Evolutionary conservation across 2,113 vertebrate genomes (phyloP).

Genomic region (Grus americana): DNA sequence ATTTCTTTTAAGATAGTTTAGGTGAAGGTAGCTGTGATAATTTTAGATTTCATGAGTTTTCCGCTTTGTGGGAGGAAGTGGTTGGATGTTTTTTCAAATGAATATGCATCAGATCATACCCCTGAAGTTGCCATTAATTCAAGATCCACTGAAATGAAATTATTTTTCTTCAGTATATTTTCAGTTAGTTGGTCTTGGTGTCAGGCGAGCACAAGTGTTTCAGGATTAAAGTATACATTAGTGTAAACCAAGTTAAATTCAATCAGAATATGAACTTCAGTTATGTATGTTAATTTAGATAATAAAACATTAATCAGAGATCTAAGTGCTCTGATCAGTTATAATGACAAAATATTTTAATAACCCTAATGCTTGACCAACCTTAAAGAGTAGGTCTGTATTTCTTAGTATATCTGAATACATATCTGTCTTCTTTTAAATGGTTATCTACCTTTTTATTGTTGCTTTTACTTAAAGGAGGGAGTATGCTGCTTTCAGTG

Average conservation of each 20-base stretch:
- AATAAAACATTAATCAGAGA: constrained; percentile 37
- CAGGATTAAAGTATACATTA: background rate
- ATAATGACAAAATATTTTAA: constrained; percentile 38
- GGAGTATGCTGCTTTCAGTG: background rate
- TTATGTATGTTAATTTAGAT: constrained; percentile 13
- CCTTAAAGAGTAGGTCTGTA: background rate
- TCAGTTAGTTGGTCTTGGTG: constrained; percentile 31
- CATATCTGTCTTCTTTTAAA: background rate
- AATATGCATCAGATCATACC: constrained; percentile 14
- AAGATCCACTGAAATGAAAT: constrained; percentile 33
- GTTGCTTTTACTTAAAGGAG: background rate
- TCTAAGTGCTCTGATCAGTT: constrained; percentile 26
- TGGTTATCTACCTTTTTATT: background rate
- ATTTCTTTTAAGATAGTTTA: background rate
- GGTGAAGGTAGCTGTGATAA: background rate
- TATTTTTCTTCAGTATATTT: constrained; percentile 39
- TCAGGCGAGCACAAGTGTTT: constrained; percentile 21
- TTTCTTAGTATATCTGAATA: background rate
- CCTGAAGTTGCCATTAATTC: constrained; percentile 14
- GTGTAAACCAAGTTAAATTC: constrained; percentile 34
- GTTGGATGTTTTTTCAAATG: background rate
- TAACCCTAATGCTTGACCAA: background rate
- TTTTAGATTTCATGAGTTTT: background rate
- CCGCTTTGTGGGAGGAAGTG: constrained; percentile 21
- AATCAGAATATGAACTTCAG: constrained; percentile 36